Evolutionary conservation across 2,113 vertebrate species (phyloP).

Genomic region (Burhinus bistriatus): DNA sequence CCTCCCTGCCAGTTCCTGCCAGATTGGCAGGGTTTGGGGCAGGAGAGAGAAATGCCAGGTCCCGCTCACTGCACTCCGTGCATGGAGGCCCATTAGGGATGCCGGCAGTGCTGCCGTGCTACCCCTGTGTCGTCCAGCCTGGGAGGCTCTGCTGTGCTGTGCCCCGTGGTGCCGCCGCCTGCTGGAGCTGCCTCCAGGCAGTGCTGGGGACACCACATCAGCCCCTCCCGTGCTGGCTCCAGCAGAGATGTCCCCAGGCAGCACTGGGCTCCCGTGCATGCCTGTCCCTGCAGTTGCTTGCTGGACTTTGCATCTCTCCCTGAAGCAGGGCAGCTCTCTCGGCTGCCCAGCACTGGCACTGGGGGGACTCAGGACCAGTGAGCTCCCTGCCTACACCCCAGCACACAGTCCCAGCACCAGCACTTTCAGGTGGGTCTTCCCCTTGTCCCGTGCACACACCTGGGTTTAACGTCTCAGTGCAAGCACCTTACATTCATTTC

Average conservation of each 20-base stretch:
- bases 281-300: not conserved
- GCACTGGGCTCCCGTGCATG: accelerated
- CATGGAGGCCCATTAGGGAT: not conserved
- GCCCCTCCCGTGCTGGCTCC: accelerated
- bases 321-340: not conserved
- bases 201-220: accelerated
- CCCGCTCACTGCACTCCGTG: not conserved
- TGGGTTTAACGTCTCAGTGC: not conserved
- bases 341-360: not conserved
- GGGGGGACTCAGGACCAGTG: not conserved
- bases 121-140: not conserved
- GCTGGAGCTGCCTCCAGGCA: not conserved
- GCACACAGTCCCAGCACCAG: not conserved
- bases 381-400: not conserved
- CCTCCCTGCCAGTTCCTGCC: not conserved
- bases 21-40: not conserved
- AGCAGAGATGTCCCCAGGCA: not conserved
- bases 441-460: not conserved
- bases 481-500: not conserved
- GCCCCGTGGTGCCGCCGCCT: accelerated
- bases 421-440: not conserved
- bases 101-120: accelerated
- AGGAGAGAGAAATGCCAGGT: not conserved
- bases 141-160: not conserved
- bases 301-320: accelerated